Conservation (phyloP, 1,140 invertebrate genomes). For the Trichogramma pretiosum region DNA sequence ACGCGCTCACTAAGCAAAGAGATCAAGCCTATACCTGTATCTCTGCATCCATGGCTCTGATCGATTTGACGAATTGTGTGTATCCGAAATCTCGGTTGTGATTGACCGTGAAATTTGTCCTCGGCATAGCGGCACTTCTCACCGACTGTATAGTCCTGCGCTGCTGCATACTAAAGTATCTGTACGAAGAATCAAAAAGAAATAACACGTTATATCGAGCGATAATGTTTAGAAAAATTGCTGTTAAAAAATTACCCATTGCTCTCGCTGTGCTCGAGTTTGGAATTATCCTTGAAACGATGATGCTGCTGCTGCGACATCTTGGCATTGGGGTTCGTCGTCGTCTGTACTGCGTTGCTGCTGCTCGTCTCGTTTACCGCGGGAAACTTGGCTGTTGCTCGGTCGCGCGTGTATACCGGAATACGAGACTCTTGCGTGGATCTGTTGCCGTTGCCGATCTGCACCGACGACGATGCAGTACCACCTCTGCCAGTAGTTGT, state of each 20-base stretch:
- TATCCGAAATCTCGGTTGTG: background rate
- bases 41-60: background rate
- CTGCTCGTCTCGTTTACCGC: slow-evolving; percentile 1
- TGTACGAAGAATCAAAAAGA: background rate
- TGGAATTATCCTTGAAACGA: background rate
- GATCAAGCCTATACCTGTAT: background rate
- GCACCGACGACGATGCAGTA: too few relatives aligned
- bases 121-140: background rate
- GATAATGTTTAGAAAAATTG: background rate
- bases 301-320: background rate
- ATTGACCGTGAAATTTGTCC: background rate
- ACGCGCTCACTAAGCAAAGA: too few relatives aligned
- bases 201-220: background rate
- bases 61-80: background rate
- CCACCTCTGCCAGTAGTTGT: too few relatives aligned
- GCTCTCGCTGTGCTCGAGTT: background rate
- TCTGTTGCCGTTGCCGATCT: background rate
- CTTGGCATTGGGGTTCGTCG: background rate
- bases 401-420: slow-evolving; percentile 9
- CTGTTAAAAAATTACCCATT: background rate
- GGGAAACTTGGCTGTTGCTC: background rate
- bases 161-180: background rate
- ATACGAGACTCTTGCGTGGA: slow-evolving; percentile 10
- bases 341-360: too few relatives aligned
- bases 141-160: background rate